Conservation (phyloP, 2,888 invertebrate species). For the Eilema depressum region DNA sequence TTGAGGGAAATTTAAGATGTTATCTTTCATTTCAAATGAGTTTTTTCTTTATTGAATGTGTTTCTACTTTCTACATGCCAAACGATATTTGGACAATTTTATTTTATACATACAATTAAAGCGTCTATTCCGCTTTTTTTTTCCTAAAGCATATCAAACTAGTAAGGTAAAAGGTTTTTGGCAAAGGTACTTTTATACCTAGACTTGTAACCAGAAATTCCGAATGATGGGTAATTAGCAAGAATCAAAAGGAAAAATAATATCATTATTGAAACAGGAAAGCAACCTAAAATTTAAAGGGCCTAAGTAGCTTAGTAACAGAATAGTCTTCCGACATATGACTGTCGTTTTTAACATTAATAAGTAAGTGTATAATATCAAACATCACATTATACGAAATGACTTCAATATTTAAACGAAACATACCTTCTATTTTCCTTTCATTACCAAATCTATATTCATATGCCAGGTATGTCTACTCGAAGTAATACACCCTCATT, state of each 20-base stretch:
- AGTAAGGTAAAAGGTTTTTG: neutral
- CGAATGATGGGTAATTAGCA: neutral
- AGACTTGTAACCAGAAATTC: too few species aligned
- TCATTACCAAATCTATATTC: conserved; percentile 34
- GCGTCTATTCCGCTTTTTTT: too few species aligned
- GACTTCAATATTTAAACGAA: neutral
- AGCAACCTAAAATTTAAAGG: neutral
- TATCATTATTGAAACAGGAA: neutral
- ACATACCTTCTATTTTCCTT: conserved; percentile 28
- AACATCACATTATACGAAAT: conserved; percentile 6
- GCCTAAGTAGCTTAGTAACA: neutral
- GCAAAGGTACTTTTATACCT: too few species aligned
- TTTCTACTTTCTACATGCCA: neutral
- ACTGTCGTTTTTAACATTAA: neutral
- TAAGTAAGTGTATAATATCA: neutral
- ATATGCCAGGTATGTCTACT: conserved; percentile 41
- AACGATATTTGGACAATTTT: neutral
- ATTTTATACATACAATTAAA: too few species aligned
- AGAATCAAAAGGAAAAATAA: neutral
- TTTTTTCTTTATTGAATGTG: neutral
- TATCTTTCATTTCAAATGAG: neutral
- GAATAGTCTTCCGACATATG: neutral
- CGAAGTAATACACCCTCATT: conserved; percentile 38
- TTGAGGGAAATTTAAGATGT: neutral
- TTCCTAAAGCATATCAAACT: neutral